phyloP scores from a whole-genome alignment of 2,888 invertebrate species.

The Atethmia centrago region DNA sequence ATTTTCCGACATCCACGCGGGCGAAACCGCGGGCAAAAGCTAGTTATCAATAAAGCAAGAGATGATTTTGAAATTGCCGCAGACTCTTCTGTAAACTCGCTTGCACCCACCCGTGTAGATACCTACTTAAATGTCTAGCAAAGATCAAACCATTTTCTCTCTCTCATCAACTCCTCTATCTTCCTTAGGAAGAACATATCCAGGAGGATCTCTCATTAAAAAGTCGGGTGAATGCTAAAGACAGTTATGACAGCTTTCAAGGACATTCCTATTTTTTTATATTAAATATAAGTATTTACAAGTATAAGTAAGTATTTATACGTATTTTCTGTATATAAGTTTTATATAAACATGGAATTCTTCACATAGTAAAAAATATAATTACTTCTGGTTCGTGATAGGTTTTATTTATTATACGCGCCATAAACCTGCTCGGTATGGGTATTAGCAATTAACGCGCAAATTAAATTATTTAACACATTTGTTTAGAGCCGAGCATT shows the following conservation, averaged over 20 bases:
- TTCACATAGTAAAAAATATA: constrained; percentile 9
- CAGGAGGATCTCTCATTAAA: neutral
- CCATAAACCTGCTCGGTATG: constrained; percentile 12
- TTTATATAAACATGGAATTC: constrained; percentile 10
- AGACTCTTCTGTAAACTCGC: neutral
- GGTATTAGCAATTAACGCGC: constrained; percentile 8
- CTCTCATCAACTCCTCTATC: neutral
- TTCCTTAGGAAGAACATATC: neutral
- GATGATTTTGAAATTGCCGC: neutral
- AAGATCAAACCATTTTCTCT: neutral
- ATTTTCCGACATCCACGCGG: no score
- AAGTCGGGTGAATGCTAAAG: neutral
- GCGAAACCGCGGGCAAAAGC: no score
- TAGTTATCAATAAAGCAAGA: neutral
- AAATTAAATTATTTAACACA: constrained; percentile 15
- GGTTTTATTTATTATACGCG: no score
- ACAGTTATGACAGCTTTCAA: neutral
- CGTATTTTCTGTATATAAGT: no score
- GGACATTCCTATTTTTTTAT: neutral
- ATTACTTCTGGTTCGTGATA: constrained; percentile 28
- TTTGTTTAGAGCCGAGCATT: neutral
- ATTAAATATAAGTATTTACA: no score
- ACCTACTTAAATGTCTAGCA: no score
- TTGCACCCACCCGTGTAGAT: no score
- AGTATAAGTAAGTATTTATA: no score